These are phyloP conservation scores for Illadopsis cleaveri DNA, from an alignment of 2,113 vertebrate genomes.

Conservation along the genomic window DNA sequence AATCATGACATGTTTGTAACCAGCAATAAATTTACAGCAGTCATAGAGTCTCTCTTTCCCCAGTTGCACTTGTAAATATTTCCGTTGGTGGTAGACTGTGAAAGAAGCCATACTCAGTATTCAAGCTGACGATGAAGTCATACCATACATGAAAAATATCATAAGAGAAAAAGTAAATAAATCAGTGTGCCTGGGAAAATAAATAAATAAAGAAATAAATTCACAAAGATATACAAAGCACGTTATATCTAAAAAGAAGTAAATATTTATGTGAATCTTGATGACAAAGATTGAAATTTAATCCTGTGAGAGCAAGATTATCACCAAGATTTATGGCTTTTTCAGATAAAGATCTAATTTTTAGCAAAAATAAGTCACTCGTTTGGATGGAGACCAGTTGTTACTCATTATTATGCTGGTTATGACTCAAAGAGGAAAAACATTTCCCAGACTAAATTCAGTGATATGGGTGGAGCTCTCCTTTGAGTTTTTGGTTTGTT, in stretches of 20 bases:
- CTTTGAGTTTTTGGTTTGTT: constrained; percentile 32
- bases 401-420: constrained; percentile 37
- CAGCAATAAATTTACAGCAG: constrained; percentile 27
- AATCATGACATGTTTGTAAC: background rate
- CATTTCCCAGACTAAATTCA: background rate
- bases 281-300: background rate
- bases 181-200: background rate
- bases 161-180: background rate
- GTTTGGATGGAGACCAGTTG: constrained; percentile 35
- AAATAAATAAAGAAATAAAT: background rate
- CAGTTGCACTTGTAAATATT: constrained; percentile 36
- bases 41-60: background rate
- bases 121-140: background rate
- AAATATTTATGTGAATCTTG: background rate
- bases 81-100: constrained; percentile 5
- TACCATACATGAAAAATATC: background rate
- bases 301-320: background rate
- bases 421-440: constrained; percentile 30
- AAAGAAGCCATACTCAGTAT: background rate
- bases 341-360: background rate
- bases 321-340: background rate
- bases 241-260: background rate
- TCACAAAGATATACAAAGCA: background rate
- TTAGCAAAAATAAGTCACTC: background rate
- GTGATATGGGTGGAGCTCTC: constrained; percentile 8